Evolutionary conservation across 2,888 invertebrate genomes (phyloP).

Genomic region (Cylindroiulus punctatus): DNA sequence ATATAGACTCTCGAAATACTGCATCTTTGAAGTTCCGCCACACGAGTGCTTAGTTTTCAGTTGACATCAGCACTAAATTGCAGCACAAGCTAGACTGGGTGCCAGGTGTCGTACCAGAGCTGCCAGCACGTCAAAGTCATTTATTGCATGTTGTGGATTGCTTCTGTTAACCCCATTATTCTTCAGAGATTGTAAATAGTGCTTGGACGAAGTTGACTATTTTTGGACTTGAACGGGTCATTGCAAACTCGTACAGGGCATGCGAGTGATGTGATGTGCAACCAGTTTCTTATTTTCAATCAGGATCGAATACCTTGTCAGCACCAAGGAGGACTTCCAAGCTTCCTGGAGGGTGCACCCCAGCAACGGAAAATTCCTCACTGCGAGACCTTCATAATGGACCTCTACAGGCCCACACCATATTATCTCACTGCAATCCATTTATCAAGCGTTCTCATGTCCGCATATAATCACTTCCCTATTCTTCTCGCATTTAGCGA

Average conservation of each 20-base stretch:
- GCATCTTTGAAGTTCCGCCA: not conserved
- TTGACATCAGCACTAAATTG: not conserved
- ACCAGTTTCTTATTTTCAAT: too few relatives aligned
- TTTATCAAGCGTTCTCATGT: slow-evolving; percentile 44
- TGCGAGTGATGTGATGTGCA: too few relatives aligned
- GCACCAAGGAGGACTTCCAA: not conserved
- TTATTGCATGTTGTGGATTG: not conserved
- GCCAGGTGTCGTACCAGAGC: not conserved
- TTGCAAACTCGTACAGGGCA: too few relatives aligned
- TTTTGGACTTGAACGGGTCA: not conserved
- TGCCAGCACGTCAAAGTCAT: not conserved
- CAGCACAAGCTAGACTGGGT: not conserved
- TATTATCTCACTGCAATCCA: slow-evolving; percentile 40
- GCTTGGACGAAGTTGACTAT: not conserved
- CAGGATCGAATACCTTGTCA: not conserved
- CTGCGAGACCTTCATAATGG: not conserved
- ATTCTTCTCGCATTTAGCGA: slow-evolving; percentile 21
- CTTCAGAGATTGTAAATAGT: not conserved
- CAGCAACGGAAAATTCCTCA: not conserved
- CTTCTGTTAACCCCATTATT: slow-evolving; percentile 1
- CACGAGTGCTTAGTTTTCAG: not conserved
- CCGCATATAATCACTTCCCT: slow-evolving; percentile 38
- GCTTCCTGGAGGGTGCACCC: not conserved
- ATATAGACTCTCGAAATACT: too few relatives aligned
- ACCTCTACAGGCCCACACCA: not conserved